Percentiles rank a stretch among this genome's conserved stretches.
Conservation (phyloP, 2,888 invertebrate species). For the Electrophaes corylata region DNA sequence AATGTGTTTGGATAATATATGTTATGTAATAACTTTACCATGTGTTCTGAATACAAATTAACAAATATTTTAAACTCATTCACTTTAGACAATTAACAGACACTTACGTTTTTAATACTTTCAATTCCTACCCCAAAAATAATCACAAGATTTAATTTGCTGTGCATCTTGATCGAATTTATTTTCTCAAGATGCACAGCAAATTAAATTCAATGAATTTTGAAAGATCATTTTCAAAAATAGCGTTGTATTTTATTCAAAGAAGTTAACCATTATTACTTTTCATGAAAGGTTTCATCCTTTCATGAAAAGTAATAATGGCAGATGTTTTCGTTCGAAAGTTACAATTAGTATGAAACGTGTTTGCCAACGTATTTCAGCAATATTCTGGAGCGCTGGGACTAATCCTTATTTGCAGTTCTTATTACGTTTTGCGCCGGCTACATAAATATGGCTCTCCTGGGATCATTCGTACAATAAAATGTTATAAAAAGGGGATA, state of each 20-base stretch:
- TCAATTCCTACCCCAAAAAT: too few species aligned
- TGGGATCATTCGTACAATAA: slow-evolving; percentile 48
- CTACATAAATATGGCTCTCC: slow-evolving; percentile 52
- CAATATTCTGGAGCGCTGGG: slow-evolving; percentile 31
- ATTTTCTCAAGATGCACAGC: too few species aligned
- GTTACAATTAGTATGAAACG: slow-evolving; percentile 15
- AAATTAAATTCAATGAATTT: too few species aligned
- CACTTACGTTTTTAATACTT: too few species aligned
- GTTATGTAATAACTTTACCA: too few species aligned
- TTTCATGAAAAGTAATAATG: neutral
- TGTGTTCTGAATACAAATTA: neutral
- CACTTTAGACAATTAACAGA: too few species aligned
- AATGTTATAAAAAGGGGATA: slow-evolving; percentile 45
- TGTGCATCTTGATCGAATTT: too few species aligned
- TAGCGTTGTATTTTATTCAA: neutral
- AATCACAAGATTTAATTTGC: too few species aligned
- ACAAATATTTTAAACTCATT: too few species aligned
- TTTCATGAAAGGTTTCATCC: neutral
- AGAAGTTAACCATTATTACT: too few species aligned
- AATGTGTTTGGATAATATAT: too few species aligned
- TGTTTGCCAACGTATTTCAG: slow-evolving; percentile 23
- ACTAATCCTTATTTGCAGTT: slow-evolving; percentile 54
- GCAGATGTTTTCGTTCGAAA: neutral
- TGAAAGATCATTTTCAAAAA: too few species aligned
- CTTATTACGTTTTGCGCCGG: slow-evolving; percentile 45